Conservation (phyloP, 2,797 vertebrate species). For the Brachyrhaphis roseni region DNA sequence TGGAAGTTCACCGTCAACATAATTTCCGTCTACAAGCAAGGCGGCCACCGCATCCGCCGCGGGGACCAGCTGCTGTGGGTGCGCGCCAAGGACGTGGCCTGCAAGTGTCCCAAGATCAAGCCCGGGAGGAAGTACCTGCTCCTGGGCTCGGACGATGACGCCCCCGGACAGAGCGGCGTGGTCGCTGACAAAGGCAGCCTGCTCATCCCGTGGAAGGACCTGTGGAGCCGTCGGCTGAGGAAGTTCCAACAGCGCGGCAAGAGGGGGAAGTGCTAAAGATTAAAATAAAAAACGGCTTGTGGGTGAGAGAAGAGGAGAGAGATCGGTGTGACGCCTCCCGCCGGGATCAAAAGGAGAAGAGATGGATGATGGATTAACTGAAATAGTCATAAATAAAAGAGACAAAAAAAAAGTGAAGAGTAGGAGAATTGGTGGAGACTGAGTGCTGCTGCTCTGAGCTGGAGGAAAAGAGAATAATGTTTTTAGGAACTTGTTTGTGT, state of each 20-base stretch:
- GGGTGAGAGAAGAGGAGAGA: conserved; percentile 40
- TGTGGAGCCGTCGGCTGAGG: conserved; percentile 94
- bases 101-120: conserved; percentile 97
- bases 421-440: conserved; percentile 57
- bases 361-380: conserved; percentile 52
- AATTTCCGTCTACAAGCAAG: conserved; percentile 98
- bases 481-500: conserved; percentile 68
- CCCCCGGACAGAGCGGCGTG: conserved; percentile 93
- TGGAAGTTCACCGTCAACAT: conserved; percentile 99
- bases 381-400: conserved; percentile 54
- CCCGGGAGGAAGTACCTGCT: conserved; percentile 96
- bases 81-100: conserved; percentile 93
- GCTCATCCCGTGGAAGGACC: conserved; percentile 98
- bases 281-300: conserved; percentile 69
- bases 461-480: conserved; percentile 73
- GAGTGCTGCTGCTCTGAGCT: conserved; percentile 86
- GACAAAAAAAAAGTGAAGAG: conserved; percentile 42
- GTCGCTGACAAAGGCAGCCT: conserved; percentile 97
- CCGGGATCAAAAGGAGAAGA: conserved; percentile 34
- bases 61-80: conserved; percentile 98
- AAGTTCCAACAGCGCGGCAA: conserved; percentile 99
- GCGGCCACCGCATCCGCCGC: conserved; percentile 91
- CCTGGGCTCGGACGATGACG: conserved; percentile 92
- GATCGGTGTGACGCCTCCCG: conserved; percentile 21
- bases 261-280: conserved; percentile 93